Base-by-base conservation (phyloP, 2,113 vertebrate genomes). In the Nettapus auritus region DNA sequence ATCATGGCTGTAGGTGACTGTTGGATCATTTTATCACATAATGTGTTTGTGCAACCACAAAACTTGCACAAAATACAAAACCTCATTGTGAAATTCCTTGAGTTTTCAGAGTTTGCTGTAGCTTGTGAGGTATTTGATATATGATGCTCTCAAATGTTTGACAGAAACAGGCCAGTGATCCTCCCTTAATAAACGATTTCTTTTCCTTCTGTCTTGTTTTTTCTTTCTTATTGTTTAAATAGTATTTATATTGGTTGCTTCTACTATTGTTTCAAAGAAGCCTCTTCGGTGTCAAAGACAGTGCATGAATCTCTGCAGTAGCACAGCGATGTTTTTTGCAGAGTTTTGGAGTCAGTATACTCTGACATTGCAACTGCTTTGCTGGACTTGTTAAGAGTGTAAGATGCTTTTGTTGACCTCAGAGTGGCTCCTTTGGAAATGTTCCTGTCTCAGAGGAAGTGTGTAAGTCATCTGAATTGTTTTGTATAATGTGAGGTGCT, bases 351-450 rank as follows among this genome's bases (percentile, higher is more conserved):
- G 26, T 48, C 46, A 48, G 20, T 59, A 31, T 85, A 63, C 91
- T 14, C 3, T 91, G 88, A 75, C 81, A 70, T 36, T 53, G 62
- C 81, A 89, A 96, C 87, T 80, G 85, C 93, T 96, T 91, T 96
- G 48, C 67, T 86, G 93, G 79, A 84, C 73, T 53, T 86, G 81
- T 90, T 96, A 46, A 48, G 53, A 82, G 68, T 56, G 36, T 86
- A 86, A 96, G 82, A 93, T 85, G 89, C 73, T 84, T 76, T 63
- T 89, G 70, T 75, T 96, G 91, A 92, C 79, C 96, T 93, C 70
- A 42, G 84, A 96, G 94, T 55, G 87, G 93, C 67, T 97, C 92
- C 91, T 97, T 82, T 95, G 95, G 94, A 96, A 91, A 93, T 73
- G 68, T 93, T 96, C n/a, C 88, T 84, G 8, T 36, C 96, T 95